phyloP scores from a whole-genome alignment of 2,797 vertebrate species.

The Knipowitschia caucasica region DNA sequence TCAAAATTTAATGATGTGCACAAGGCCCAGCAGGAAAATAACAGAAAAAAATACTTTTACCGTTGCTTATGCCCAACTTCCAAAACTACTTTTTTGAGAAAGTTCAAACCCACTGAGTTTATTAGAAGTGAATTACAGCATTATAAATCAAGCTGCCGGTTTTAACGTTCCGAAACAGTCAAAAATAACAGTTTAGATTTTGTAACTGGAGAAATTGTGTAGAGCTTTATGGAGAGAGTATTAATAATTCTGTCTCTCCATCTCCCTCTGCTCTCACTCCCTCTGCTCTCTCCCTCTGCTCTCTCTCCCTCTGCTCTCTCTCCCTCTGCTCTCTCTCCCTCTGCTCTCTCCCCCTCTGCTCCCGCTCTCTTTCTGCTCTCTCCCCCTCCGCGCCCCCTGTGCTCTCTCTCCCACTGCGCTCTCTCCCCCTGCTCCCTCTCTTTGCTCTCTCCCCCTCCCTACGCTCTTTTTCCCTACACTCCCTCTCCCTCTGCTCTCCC shows the following conservation, averaged over 20 bases:
- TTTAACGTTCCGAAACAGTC: not conserved
- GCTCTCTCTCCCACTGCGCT: too few relatives aligned
- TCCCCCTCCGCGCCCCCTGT: too few relatives aligned
- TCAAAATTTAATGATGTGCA: slow-evolving; percentile 34
- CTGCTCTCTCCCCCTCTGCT: too few relatives aligned
- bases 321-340: too few relatives aligned
- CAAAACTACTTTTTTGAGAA: slow-evolving; percentile 16
- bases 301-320: too few relatives aligned
- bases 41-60: slow-evolving; percentile 27
- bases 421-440: too few relatives aligned
- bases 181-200: slow-evolving; percentile 5
- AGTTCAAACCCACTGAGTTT: slow-evolving; percentile 4
- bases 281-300: slow-evolving; percentile 1
- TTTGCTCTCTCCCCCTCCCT: too few relatives aligned
- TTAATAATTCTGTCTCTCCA: not conserved
- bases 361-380: too few relatives aligned
- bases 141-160: slow-evolving; percentile 18
- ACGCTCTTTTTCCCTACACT: too few relatives aligned
- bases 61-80: slow-evolving; percentile 23
- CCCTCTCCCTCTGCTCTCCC: too few relatives aligned
- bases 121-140: slow-evolving; percentile 13
- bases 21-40: slow-evolving; percentile 34
- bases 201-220: not conserved
- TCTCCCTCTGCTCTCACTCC: too few relatives aligned
- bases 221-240: not conserved